A percentile compares a stretch with the other conserved stretches of the same genome.
These are phyloP conservation scores for Adela reaumurella DNA, from an alignment of 2,888 invertebrate genomes.

Conservation along the genomic window DNA sequence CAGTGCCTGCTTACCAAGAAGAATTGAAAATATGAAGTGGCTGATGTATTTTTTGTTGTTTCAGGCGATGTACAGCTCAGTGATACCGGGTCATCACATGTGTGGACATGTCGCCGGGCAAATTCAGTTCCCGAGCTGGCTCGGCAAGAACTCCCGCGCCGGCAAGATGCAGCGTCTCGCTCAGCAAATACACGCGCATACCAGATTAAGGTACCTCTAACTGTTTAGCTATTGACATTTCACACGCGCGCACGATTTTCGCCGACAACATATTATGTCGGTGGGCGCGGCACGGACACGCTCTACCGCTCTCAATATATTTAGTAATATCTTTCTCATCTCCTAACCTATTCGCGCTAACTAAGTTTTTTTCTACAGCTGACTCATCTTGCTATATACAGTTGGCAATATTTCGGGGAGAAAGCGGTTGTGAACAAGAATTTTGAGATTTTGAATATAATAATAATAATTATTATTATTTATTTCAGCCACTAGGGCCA, in stretches of 20 bases:
- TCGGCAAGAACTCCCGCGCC: slow-evolving; percentile 89
- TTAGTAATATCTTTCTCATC: too few species aligned
- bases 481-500: too few species aligned
- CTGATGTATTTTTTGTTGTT: background rate
- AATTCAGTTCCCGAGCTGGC: slow-evolving; percentile 92
- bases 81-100: slow-evolving; percentile 84
- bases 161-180: slow-evolving; percentile 78
- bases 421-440: too few species aligned
- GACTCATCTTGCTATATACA: too few species aligned
- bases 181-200: slow-evolving; percentile 85
- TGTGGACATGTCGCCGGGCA: slow-evolving; percentile 73
- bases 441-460: too few species aligned
- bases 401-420: too few species aligned
- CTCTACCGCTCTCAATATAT: slow-evolving; percentile 42
- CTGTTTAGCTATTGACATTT: too few species aligned
- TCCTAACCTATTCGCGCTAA: too few species aligned
- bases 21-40: background rate
- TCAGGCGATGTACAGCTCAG: slow-evolving; percentile 89
- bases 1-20: background rate
- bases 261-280: slow-evolving; percentile 75
- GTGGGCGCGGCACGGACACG: slow-evolving; percentile 76
- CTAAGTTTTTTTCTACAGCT: too few species aligned
- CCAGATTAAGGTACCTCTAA: slow-evolving; percentile 73
- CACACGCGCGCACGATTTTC: slow-evolving; percentile 92
- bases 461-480: too few species aligned